Conservation (phyloP, 2,113 vertebrate species). For the Halcyon senegalensis region DNA sequence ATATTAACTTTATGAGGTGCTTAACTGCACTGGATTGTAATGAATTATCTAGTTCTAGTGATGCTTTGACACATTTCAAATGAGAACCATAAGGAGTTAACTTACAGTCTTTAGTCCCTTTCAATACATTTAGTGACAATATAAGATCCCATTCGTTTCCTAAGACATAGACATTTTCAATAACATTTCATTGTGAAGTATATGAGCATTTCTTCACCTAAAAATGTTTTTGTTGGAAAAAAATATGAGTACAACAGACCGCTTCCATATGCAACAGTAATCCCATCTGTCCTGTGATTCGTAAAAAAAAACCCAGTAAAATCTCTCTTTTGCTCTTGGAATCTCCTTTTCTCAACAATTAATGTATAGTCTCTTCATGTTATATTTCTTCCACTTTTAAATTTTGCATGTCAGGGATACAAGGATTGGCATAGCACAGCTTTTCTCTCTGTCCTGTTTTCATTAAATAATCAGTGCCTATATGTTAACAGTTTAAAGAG, state of each 20-base stretch:
- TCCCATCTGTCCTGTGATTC: background rate
- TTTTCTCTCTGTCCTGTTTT: background rate
- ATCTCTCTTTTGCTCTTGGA: background rate
- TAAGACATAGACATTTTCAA: background rate
- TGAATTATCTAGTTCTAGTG: slow-evolving; percentile 78
- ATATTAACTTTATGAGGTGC: slow-evolving; percentile 79
- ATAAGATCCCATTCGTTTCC: slow-evolving; percentile 40
- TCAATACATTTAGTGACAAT: slow-evolving; percentile 43
- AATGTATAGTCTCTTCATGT: background rate
- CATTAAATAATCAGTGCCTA: background rate
- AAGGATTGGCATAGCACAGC: background rate
- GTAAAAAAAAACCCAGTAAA: background rate
- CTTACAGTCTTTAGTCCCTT: slow-evolving; percentile 48
- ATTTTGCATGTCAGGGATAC: background rate
- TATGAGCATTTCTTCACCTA: background rate
- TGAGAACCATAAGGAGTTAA: slow-evolving; percentile 76
- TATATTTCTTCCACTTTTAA: background rate
- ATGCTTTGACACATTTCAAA: slow-evolving; percentile 75
- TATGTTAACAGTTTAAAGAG: background rate
- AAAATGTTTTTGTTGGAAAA: background rate
- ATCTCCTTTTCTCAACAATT: background rate
- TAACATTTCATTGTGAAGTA: background rate
- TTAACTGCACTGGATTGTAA: slow-evolving; percentile 73
- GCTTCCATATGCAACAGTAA: background rate
- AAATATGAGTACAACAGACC: background rate